Evolutionary conservation across 2,888 invertebrate genomes (phyloP), one percentile per base, ranked within the genome.

Genomic region (Platynereis dumerilii): DNA sequence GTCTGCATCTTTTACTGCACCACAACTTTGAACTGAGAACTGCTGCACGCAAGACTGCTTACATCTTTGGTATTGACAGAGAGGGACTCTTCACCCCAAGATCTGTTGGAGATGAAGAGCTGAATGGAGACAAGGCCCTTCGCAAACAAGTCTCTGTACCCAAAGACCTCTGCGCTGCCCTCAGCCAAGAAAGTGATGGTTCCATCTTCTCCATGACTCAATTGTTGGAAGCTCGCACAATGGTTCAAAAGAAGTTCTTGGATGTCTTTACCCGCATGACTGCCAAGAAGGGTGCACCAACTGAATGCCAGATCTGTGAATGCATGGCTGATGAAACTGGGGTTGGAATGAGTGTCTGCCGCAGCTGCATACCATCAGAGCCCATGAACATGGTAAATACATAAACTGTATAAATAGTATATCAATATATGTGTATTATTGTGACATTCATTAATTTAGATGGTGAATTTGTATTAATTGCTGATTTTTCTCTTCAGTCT

Each of bases 71-170:
- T 20, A 58, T 64, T 15, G 74, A 74, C 66, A 44, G 89, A 42
- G 86, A 87, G 0, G 84, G 88, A 58, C 92, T 92, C 0, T 95
- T 90, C 80, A 92, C 93, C 0, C 91, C 91, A 79, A 92, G 91
- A 73, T 92, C 91, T 78, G 88, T 89, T 60, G 74, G 76, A 78
- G 92, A 94, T 82, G 82, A 86, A 0, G 90, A 89, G 53, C 86
- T 93, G 12, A 54, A 2, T 1, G 62, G 62, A 24, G 62, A 62
- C 34, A 20, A n/a, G 17, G 55, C 56, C 5, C 62, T 62, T 17
- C 45, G 63, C 20, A 34, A 60, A 28, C 69, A 72, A 26, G 71
- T 85, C 29, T 72, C 75, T n/a, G 69, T 79, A 66, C 78, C 80
- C 12, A 68, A 70, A 12, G 82, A 81, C 68, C 66, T 72, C 48